Evolutionary conservation across 2,888 invertebrate species (phyloP).

Genomic region (Quadroppia sp.): DNA sequence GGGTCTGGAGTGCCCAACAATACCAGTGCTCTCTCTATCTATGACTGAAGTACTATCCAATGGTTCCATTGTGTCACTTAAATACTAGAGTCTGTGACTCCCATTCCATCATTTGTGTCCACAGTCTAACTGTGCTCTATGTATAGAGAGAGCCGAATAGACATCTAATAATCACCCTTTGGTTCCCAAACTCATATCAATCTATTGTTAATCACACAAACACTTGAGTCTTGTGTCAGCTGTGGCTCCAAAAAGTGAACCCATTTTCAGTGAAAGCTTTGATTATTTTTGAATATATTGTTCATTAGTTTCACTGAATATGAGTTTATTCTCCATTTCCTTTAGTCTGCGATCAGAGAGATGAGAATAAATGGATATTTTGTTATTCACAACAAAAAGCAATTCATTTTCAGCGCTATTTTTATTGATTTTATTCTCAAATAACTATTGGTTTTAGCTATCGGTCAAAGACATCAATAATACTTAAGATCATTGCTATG

Average conservation of each 20-base stretch:
- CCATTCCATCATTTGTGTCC: slow-evolving; percentile 7
- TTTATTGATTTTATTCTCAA: slow-evolving; percentile 9
- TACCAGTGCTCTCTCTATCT: slow-evolving; percentile 1
- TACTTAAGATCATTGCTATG: slow-evolving; percentile 23
- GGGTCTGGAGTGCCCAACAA: background rate
- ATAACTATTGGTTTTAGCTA: background rate
- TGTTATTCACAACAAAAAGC: slow-evolving; percentile 11
- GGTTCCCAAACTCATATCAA: slow-evolving; percentile 17
- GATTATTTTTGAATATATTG: background rate
- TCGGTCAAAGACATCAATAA: slow-evolving; percentile 29
- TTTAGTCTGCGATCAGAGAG: background rate
- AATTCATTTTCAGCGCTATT: background rate
- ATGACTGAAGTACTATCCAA: slow-evolving; percentile 7
- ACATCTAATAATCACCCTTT: slow-evolving; percentile 26
- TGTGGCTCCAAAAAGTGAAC: background rate
- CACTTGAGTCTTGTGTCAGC: background rate
- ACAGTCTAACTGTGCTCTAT: background rate
- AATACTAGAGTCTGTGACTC: slow-evolving; percentile 9
- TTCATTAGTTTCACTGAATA: background rate
- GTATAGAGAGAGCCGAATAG: no score
- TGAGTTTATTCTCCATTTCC: background rate
- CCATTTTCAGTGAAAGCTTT: background rate
- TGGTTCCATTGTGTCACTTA: slow-evolving; percentile 7
- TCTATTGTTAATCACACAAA: slow-evolving; percentile 11
- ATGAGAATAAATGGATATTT: slow-evolving; percentile 19